Conservation (phyloP, 1,140 invertebrate genomes). For the Drosophila quadrilineata region DNA sequence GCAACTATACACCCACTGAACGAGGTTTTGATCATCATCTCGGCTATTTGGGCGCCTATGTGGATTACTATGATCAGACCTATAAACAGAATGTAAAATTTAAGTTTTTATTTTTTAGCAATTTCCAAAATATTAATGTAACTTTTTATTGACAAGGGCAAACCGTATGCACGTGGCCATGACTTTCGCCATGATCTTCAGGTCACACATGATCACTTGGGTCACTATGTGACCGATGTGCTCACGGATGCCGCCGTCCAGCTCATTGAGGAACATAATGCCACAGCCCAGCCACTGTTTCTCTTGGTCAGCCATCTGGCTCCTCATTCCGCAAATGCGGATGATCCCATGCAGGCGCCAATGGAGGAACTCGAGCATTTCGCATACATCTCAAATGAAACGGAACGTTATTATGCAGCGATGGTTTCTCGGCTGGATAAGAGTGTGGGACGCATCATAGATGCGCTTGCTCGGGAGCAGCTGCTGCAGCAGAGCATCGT, state of each 20-base stretch:
- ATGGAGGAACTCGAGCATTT: conserved; percentile 88
- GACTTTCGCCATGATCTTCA: conserved; percentile 86
- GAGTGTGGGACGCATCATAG: conserved; percentile 89
- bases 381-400: conserved; percentile 87
- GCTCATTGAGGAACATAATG: conserved; percentile 83
- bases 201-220: conserved; percentile 83
- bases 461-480: conserved; percentile 85
- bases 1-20: conserved; percentile 88
- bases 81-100: conserved; percentile 83
- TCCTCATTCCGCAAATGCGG: conserved; percentile 87
- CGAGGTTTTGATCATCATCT: conserved; percentile 92
- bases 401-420: conserved; percentile 90
- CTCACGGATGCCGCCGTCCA: conserved; percentile 87
- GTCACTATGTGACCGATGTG: conserved; percentile 89
- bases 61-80: conserved; percentile 91
- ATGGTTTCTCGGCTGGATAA: conserved; percentile 94
- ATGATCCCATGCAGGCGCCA: conserved; percentile 89
- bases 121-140: not conserved
- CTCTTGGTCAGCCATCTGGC: conserved; percentile 90
- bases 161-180: conserved; percentile 83
- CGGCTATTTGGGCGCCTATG: conserved; percentile 90
- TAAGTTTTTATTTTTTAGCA: not conserved
- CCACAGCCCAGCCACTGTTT: conserved; percentile 85
- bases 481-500: conserved; percentile 89
- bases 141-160: conserved; percentile 10